A percentile compares a stretch with the other conserved stretches of the same genome.
These are phyloP conservation scores for Gnathonemus longibarbis DNA, from an alignment of 2,113 vertebrate species.

Conservation along the genomic window DNA sequence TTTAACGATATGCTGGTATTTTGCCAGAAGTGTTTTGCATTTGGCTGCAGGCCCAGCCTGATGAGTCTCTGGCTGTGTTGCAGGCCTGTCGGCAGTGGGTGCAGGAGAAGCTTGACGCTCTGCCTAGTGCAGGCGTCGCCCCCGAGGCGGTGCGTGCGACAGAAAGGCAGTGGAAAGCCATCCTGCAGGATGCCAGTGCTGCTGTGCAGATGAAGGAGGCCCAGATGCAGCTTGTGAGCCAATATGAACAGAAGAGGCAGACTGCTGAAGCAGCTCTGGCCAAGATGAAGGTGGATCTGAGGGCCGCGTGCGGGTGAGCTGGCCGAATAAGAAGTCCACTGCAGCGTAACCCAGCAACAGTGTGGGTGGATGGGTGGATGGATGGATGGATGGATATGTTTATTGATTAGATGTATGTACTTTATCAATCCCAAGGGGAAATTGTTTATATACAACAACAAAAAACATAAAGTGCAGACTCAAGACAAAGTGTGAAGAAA, in stretches of 20 bases:
- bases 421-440: not conserved
- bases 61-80: not conserved
- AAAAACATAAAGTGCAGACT: not conserved
- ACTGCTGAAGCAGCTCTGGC: constrained; percentile 54
- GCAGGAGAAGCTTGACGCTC: constrained; percentile 39
- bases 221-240: constrained; percentile 61
- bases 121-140: constrained; percentile 24
- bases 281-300: constrained; percentile 59
- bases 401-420: not conserved
- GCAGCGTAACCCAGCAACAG: not conserved
- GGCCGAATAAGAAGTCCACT: not conserved
- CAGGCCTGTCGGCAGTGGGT: constrained; percentile 43
- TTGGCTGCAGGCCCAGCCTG: not conserved
- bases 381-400: not conserved
- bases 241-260: constrained; percentile 62
- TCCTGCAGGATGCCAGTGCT: constrained; percentile 62
- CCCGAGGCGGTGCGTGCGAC: constrained; percentile 16
- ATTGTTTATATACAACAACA: not conserved
- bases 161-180: constrained; percentile 47
- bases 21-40: not conserved
- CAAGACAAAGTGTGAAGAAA: not conserved
- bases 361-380: not conserved
- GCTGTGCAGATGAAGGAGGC: constrained; percentile 67
- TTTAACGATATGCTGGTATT: not conserved
- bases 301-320: constrained; percentile 75